A percentile compares a stretch with the other conserved stretches of the same genome.
These are phyloP conservation scores for Trachymyrmex cornetzi DNA, from an alignment of 1,140 invertebrate species.

Conservation along the genomic window DNA sequence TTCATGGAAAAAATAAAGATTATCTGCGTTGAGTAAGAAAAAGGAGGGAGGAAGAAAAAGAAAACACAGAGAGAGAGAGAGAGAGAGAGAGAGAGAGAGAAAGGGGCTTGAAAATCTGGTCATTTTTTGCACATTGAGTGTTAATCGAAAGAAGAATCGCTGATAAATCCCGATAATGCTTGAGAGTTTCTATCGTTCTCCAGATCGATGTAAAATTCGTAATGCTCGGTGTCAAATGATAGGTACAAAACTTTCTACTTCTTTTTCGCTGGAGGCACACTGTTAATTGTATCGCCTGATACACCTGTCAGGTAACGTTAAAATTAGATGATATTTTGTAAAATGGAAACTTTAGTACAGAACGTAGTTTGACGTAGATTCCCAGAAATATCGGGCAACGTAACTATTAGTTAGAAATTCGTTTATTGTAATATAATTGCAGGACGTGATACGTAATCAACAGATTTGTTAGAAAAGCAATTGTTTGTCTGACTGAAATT, in stretches of 20 bases:
- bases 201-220: neutral
- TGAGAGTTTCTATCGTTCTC: neutral
- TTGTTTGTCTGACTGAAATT: neutral
- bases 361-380: neutral
- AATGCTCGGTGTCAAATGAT: neutral
- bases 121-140: neutral
- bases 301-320: neutral
- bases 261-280: neutral
- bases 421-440: neutral
- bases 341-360: slow-evolving; percentile 3
- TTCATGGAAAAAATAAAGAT: neutral
- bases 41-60: neutral
- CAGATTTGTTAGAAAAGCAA: neutral
- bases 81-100: neutral
- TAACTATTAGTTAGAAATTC: slow-evolving; percentile 9
- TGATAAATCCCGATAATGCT: slow-evolving; percentile 16
- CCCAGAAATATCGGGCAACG: neutral
- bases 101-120: neutral
- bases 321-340: slow-evolving; percentile 22
- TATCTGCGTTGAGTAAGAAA: neutral
- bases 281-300: neutral
- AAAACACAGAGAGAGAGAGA: neutral
- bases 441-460: neutral
- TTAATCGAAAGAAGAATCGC: neutral
- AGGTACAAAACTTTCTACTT: neutral